Percentiles rank a stretch among this genome's conserved stretches.
These are phyloP conservation scores for Leucozona laternaria DNA, from an alignment of 2,888 invertebrate genomes.

Conservation along the genomic window DNA sequence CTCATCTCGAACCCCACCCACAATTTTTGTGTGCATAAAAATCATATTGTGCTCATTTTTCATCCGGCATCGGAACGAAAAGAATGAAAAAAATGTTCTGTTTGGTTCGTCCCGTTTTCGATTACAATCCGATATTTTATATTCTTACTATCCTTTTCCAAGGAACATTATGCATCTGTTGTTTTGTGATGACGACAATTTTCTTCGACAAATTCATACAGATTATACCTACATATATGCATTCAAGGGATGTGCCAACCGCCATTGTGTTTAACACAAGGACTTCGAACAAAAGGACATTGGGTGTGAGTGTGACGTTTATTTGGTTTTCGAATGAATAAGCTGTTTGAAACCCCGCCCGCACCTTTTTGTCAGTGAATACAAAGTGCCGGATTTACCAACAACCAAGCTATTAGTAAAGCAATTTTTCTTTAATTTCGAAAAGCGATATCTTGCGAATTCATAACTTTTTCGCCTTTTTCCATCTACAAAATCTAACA, in stretches of 20 bases:
- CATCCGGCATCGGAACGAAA: slow-evolving; percentile 1
- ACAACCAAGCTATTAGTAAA: too few species aligned
- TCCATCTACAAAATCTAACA: too few species aligned
- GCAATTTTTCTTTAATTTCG: too few species aligned
- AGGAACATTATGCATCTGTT: slow-evolving; percentile 73
- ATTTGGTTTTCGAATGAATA: slow-evolving; percentile 74
- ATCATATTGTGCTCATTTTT: slow-evolving; percentile 48
- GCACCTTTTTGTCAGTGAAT: not conserved
- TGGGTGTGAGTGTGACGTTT: slow-evolving; percentile 72
- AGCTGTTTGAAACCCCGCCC: slow-evolving; percentile 37
- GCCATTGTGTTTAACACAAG: slow-evolving; percentile 35
- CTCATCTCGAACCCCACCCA: slow-evolving; percentile 41
- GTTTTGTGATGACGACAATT: slow-evolving; percentile 69
- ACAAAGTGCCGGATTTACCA: not conserved
- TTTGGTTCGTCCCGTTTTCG: slow-evolving; percentile 36
- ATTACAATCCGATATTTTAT: slow-evolving; percentile 55
- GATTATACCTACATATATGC: slow-evolving; percentile 23
- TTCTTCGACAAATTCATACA: not conserved
- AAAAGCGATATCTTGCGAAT: too few species aligned
- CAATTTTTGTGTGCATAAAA: slow-evolving; percentile 45
- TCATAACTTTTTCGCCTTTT: too few species aligned
- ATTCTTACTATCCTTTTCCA: slow-evolving; percentile 6
- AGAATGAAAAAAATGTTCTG: not conserved
- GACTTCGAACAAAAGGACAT: slow-evolving; percentile 34
- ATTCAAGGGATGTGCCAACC: slow-evolving; percentile 45